Evolutionary conservation across 2,888 invertebrate species (phyloP), one percentile per base, ranked within the genome.

Genomic region (Ochropleura leucogaster): DNA sequence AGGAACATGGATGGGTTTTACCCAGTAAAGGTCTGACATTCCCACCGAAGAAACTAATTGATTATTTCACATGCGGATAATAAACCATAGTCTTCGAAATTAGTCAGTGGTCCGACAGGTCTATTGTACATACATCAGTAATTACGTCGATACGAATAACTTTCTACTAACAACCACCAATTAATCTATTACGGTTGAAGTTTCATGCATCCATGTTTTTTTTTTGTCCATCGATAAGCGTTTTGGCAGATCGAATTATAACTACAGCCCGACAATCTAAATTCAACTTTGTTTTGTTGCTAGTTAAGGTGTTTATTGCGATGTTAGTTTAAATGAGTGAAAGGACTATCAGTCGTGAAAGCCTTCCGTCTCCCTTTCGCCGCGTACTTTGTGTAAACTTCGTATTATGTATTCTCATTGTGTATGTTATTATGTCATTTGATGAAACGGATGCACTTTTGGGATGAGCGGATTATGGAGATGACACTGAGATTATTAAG

Each of bases 261-360:
- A 20, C 46, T 57, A 0, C 18, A 42, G 14, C 16, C 0, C 3
- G 4, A 7, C 30, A 67, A 64, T 59, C 14, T 20, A 75, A 71
- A 68, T 62, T 71, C 53, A 68, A 64, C 75, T 80, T 18, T 69
- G 68, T 6, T 3, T 0, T 57, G 14, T 16, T 49, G 30, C 4
- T 62, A 14, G 20, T 68, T 78, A 83, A 30, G 66, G 62, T 77
- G 8, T 9, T 4, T 66, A 69, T 82, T 74, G 6, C 20, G 18
- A 44, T 74, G 57, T 20, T 10, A 0, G 0, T 18, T 73, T 44
- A 18, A 49, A 74, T 76, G 62, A 81, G 89, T 88, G 89, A 89
- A 88, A 87, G 89, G 86, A 85, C 14, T 75, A 53, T 68, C 9
- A 74, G 78, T 83, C 82, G 60, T 83, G 73, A 82, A 71, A 80